Base-by-base conservation (phyloP, 2,888 invertebrate species). In the Drosophila nigritarsus region DNA sequence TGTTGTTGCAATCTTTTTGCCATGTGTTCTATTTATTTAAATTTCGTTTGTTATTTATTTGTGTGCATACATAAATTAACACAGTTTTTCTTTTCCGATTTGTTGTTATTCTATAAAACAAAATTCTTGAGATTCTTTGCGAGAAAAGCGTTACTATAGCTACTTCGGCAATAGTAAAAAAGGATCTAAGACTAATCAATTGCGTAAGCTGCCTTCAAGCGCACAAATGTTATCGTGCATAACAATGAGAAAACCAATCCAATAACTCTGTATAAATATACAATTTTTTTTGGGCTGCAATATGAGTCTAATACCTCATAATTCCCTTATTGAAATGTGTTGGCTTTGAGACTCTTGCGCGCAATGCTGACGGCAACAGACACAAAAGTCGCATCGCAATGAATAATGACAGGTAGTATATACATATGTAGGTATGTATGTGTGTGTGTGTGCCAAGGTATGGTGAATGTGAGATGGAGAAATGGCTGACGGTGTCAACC, bases 301-400 rank as follows among this genome's bases (percentile, higher is more conserved):
- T 73, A 54, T 62, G 64, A 72, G 69, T 64, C 56, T 89, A 87
- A 90, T 86, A 65, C 73, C 80, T 65, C 72, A 82, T 89, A 82
- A 85, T 85, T 78, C 86, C 85, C 73, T 67, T 74, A 87, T 89
- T 73, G 85, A 79, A 89, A 83, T 75, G 71, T 68, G 59, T 63
- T 65, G 20, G 58, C 71, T 42, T 54, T 59, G 53, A 24, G 50
- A 69, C 58, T 38, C 48, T 45, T 18, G 15, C 51, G 42, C 34
- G 30, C 40, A 56, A 20, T 11, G 29, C 20, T 56, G 56, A 30
- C 40, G 56, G n/a, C 24, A 45, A 45, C 36, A 56, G 30, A 51
- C 36, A 56, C 58, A 71, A 51, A 71, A 71, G 59, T 71, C 77
- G 62, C 72, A 73, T 53, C 69, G 62, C 61, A 63, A 70, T 69